Conservation (phyloP, 2,888 invertebrate species). For the Hyles lineata region DNA sequence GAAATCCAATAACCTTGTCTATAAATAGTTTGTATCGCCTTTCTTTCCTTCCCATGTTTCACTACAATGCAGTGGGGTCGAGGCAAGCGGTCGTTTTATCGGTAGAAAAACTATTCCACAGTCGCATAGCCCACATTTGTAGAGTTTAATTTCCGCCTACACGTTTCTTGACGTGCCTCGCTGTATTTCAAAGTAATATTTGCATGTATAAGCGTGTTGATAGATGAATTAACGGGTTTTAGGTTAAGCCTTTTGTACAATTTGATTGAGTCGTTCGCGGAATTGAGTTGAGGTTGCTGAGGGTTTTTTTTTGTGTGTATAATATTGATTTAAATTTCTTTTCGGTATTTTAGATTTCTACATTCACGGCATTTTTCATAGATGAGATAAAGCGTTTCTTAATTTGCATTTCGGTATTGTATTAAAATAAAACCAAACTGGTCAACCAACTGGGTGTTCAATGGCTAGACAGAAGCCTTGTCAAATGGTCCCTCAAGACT, state of each 20-base stretch:
- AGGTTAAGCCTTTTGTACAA: neutral
- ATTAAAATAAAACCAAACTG: too few species aligned
- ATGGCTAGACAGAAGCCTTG: too few species aligned
- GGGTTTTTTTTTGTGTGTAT: neutral
- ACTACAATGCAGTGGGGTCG: slow-evolving; percentile 13
- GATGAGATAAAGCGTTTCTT: too few species aligned
- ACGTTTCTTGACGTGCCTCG: slow-evolving; percentile 42
- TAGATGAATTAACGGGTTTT: slow-evolving; percentile 9
- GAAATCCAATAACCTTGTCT: neutral
- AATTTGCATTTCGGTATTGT: too few species aligned
- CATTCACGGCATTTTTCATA: too few species aligned
- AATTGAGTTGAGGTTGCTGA: neutral
- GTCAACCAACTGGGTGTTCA: too few species aligned
- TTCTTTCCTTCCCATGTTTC: neutral
- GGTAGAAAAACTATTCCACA: slow-evolving; percentile 14
- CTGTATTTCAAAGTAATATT: neutral
- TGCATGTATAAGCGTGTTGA: slow-evolving; percentile 6
- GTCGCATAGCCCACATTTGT: slow-evolving; percentile 36
- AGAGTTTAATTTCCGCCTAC: slow-evolving; percentile 48
- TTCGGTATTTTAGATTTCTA: too few species aligned
- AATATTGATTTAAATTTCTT: too few species aligned
- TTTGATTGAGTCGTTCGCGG: slow-evolving; percentile 2
- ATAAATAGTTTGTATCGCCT: slow-evolving; percentile 2
- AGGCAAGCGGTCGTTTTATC: slow-evolving; percentile 1
- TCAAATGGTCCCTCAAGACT: too few species aligned